phyloP scores from a whole-genome alignment of 1,140 invertebrate genomes.

The Cylas formicarius region DNA sequence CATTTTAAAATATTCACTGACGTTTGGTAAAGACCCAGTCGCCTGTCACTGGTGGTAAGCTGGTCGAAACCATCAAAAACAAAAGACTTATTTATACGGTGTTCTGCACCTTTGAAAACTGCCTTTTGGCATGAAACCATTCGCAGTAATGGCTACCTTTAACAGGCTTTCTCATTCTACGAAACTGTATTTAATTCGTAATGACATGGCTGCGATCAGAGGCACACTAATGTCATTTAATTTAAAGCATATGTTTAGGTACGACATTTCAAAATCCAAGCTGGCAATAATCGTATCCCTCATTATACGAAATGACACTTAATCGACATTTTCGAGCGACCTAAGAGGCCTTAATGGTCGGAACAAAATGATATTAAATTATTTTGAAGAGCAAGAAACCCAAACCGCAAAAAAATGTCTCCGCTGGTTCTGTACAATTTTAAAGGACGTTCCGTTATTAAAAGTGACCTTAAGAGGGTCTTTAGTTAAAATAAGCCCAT shows the following conservation, averaged over 20 bases:
- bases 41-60: no score
- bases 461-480: no score
- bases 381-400: no score
- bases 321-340: conserved; percentile 25
- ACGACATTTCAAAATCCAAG: conserved; percentile 1
- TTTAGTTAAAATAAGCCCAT: no score
- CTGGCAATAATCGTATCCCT: conserved; percentile 20
- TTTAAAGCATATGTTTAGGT: conserved; percentile 30
- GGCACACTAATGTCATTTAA: conserved; percentile 30
- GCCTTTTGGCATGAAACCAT: no score
- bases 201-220: conserved; percentile 19
- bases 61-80: no score
- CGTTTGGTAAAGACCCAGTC: no score
- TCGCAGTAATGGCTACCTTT: background rate
- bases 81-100: no score
- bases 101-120: no score
- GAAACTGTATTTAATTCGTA: conserved; percentile 19
- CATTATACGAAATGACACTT: conserved; percentile 24
- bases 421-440: no score
- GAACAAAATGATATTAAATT: conserved; percentile 30
- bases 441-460: no score
- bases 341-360: conserved; percentile 25
- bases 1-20: no score
- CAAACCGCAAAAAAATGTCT: conserved; percentile 29
- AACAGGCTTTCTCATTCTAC: background rate